Percentiles rank a stretch among this genome's conserved stretches.
Evolutionary conservation across 2,888 invertebrate species (phyloP).

Genomic region (Conops quadrifasciatus): DNA sequence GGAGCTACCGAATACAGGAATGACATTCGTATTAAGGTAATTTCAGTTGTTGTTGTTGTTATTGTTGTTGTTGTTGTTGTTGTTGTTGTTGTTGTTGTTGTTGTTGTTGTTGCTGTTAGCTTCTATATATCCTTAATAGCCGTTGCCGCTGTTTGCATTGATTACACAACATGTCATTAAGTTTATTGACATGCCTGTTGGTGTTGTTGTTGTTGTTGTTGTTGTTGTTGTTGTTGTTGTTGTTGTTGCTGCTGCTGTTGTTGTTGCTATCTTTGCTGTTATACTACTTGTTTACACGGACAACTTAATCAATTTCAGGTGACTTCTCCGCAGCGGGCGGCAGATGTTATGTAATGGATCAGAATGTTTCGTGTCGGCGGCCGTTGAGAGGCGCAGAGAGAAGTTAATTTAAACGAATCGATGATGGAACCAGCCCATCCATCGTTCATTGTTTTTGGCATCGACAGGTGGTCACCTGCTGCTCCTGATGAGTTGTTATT

Average conservation of each 20-base stretch:
- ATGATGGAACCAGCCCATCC: not conserved
- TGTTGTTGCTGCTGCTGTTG: not conserved
- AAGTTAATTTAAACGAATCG: too few species aligned
- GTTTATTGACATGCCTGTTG: slow-evolving; percentile 22
- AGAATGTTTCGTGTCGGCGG: too few species aligned
- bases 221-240: slow-evolving; percentile 16
- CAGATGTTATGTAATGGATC: not conserved
- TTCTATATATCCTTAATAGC: slow-evolving; percentile 29
- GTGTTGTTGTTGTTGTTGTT: not conserved
- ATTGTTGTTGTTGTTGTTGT: not conserved
- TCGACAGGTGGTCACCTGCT: not conserved
- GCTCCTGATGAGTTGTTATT: not conserved
- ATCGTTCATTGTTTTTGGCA: not conserved
- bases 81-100: not conserved
- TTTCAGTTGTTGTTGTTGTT: not conserved
- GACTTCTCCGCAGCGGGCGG: not conserved
- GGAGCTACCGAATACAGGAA: not conserved
- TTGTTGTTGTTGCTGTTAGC: slow-evolving; percentile 24
- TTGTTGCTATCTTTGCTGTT: slow-evolving; percentile 18
- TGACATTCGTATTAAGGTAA: not conserved
- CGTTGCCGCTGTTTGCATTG: slow-evolving; percentile 32
- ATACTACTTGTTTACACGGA: slow-evolving; percentile 22
- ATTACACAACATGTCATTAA: slow-evolving; percentile 33
- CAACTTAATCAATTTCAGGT: slow-evolving; percentile 34
- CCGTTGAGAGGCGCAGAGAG: too few species aligned